Evolutionary conservation across 2,888 invertebrate genomes (phyloP), one percentile per base, ranked within the genome.

Genomic region (Timema cristinae): DNA sequence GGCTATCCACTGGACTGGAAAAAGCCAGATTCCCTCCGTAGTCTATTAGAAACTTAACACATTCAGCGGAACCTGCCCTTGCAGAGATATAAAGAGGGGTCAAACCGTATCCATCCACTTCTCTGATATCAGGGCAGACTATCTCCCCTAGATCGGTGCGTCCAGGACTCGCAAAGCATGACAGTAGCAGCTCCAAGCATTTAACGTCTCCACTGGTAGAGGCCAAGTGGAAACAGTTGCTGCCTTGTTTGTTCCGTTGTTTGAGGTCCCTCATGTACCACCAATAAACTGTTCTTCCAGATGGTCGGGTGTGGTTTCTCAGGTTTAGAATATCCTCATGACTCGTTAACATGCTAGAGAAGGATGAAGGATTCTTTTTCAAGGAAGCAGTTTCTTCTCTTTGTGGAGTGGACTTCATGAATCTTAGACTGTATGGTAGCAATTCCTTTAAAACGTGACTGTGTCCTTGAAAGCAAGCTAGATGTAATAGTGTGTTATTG

Each of bases 221-320:
- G 6, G 63, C 63, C 9, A 63, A 48, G 32, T 63, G 63, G 11
- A 63, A 48, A 13, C 63, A 63, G 32, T 63, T 63, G 11, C 32
- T 16, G n/a, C 63, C 63, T 48, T 9, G n/a, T 10, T 9, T 8
- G 63, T 63, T 63, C 63, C 48, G 16, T 48, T 47, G 32, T 48
- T 47, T 63, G 63, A 63, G 32, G 63, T 63, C 63, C 47, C 48
- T 63, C 63, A 63, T 63, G 63, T 63, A 63, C 63, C 63, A 63
- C 63, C 63, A 63, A 48, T 63, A 63, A 10, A 48, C 63, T 7
- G 63, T 63, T 48, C 63, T 16, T 10, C 63, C 63, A 10, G 63
- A 63, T 13, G 47, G 9, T 48, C n/a, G 7, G 47, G n/a, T 48
- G 32, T 6, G 47, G 32, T 63, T 8, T 48, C 47, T 8, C 59